These are phyloP conservation scores for Pseudocheirus occidentalis DNA, from an alignment of 2,797 vertebrate species.

Conservation along the genomic window DNA sequence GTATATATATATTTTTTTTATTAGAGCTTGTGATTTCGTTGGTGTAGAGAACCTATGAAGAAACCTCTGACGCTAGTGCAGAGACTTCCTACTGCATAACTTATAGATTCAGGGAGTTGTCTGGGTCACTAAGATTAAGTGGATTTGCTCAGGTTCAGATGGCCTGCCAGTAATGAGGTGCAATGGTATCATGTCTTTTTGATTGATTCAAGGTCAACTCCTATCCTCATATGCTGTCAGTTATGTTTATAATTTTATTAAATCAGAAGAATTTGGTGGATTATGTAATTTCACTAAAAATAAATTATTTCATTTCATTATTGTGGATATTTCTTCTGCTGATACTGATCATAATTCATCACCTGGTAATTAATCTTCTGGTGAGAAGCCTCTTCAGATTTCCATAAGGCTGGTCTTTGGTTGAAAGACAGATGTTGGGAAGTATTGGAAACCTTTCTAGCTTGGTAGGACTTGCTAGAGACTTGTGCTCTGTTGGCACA, in stretches of 20 bases:
- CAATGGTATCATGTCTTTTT: neutral
- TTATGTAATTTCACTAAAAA: neutral
- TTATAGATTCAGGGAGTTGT: neutral
- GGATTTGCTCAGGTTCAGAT: neutral
- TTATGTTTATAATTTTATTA: neutral
- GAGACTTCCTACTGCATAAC: neutral
- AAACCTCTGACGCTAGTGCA: neutral
- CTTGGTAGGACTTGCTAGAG: neutral
- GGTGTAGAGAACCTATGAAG: neutral
- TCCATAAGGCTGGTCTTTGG: neutral
- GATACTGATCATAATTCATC: neutral
- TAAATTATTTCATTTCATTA: neutral
- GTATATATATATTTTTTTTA: neutral
- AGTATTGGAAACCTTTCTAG: neutral
- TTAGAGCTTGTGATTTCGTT: neutral
- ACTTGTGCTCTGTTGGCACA: neutral
- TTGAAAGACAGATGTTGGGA: neutral
- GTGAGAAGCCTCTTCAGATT: neutral
- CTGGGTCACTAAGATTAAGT: neutral
- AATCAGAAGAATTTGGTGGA: neutral
- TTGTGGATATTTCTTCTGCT: neutral
- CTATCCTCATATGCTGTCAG: neutral
- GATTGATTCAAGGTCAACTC: neutral
- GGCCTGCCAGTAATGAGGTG: no score
- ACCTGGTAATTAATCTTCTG: neutral